These are phyloP conservation scores for Manacus vitellinus DNA, from an alignment of 2,113 vertebrate species.

Conservation along the genomic window DNA sequence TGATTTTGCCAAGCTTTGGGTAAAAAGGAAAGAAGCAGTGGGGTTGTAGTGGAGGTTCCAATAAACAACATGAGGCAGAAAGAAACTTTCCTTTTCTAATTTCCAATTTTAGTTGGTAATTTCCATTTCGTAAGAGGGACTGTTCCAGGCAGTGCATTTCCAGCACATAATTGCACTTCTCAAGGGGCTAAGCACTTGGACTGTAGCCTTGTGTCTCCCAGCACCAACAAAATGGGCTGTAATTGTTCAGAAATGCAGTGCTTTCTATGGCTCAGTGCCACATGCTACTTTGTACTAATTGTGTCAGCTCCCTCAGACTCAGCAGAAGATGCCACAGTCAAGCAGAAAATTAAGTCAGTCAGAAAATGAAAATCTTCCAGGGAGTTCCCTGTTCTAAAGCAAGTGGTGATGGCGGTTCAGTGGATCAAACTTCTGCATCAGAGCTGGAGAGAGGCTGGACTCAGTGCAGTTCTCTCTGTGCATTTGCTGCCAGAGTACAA, in stretches of 20 bases:
- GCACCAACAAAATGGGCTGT: background rate
- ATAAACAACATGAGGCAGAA: background rate
- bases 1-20: background rate
- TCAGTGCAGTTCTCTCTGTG: background rate
- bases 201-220: constrained; percentile 8
- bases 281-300: background rate
- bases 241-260: background rate
- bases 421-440: background rate
- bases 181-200: constrained; percentile 30
- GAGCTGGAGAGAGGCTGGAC: background rate
- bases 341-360: background rate
- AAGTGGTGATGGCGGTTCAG: background rate
- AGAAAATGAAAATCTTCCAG: background rate
- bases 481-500: background rate
- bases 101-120: background rate
- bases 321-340: background rate
- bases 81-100: background rate
- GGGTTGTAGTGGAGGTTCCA: background rate
- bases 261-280: constrained; percentile 30
- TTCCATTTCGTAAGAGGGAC: background rate
- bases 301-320: background rate
- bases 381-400: background rate
- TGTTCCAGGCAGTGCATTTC: constrained; percentile 28
- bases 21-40: background rate
- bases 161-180: background rate